Percentiles rank a stretch among this genome's conserved stretches.
phyloP scores from a whole-genome alignment of 2,113 vertebrate species.

The Burhinus bistriatus region DNA sequence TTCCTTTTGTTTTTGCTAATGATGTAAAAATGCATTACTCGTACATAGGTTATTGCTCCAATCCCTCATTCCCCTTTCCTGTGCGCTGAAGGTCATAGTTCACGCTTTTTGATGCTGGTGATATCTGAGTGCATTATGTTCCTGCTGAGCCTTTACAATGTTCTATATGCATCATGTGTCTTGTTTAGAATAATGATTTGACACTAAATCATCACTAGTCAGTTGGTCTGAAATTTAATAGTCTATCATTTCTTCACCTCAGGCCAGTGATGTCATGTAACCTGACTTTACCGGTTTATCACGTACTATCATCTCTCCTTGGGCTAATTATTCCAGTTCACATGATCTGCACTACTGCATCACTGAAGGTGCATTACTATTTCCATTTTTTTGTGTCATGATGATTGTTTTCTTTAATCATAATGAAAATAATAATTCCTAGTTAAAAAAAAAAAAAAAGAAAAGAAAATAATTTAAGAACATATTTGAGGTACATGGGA shows the following conservation, averaged over 20 bases:
- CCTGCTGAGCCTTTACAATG: not conserved
- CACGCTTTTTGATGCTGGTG: not conserved
- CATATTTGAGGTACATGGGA: not conserved
- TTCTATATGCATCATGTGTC: not conserved
- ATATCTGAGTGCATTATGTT: not conserved
- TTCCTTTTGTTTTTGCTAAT: slow-evolving; percentile 27
- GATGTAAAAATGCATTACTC: not conserved
- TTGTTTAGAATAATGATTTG: slow-evolving; percentile 14
- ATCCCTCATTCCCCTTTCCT: not conserved
- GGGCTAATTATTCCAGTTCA: not conserved
- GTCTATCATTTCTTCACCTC: not conserved
- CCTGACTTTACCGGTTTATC: not conserved
- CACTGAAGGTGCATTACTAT: not conserved
- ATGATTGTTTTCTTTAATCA: not conserved
- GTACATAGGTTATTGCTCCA: not conserved
- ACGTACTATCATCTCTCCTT: not conserved
- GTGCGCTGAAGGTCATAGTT: not conserved
- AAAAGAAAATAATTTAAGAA: not conserved
- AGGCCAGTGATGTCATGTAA: not conserved
- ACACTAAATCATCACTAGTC: not conserved
- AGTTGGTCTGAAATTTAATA: not conserved
- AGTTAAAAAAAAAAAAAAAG: not conserved
- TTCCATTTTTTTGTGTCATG: not conserved
- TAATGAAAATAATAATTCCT: not conserved
- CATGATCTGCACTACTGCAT: not conserved